A percentile compares a stretch with the other conserved stretches of the same genome.
Conservation (phyloP, 1,140 invertebrate genomes). For the Sesamia nonagrioides region DNA sequence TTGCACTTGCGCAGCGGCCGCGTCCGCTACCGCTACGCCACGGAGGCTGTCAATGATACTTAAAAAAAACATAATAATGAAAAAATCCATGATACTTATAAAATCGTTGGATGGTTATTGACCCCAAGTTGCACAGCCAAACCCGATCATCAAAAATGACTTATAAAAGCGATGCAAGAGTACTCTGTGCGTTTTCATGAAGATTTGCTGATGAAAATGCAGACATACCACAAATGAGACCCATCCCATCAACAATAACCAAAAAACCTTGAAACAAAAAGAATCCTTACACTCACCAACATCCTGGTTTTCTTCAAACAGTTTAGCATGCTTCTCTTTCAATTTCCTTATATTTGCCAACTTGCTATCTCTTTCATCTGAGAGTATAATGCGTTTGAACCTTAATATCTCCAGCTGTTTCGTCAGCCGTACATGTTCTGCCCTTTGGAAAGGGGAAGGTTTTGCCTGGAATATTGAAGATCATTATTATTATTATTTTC, state of each 20-base stretch:
- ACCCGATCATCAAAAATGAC: too few relatives aligned
- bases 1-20: too few relatives aligned
- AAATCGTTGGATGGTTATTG: too few relatives aligned
- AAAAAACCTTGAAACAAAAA: slow-evolving; percentile 7
- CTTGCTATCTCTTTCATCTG: slow-evolving; percentile 84
- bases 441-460: slow-evolving; percentile 84
- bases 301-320: slow-evolving; percentile 85
- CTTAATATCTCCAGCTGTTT: slow-evolving; percentile 82
- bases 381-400: slow-evolving; percentile 82
- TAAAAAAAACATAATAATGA: too few relatives aligned
- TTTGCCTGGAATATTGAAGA: slow-evolving; percentile 74
- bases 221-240: background rate
- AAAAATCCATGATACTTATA: too few relatives aligned
- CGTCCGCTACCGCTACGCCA: too few relatives aligned
- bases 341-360: slow-evolving; percentile 79
- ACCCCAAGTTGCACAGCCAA: too few relatives aligned
- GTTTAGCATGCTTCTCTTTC: slow-evolving; percentile 77
- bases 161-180: too few relatives aligned
- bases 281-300: slow-evolving; percentile 69
- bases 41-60: too few relatives aligned
- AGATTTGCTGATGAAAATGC: too few relatives aligned
- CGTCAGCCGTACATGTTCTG: slow-evolving; percentile 81
- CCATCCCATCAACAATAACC: background rate
- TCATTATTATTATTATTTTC: too few relatives aligned
- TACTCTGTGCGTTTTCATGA: too few relatives aligned